Evolutionary conservation across 2,113 vertebrate species (phyloP).

Genomic region (Neolamprologus brichardi): DNA sequence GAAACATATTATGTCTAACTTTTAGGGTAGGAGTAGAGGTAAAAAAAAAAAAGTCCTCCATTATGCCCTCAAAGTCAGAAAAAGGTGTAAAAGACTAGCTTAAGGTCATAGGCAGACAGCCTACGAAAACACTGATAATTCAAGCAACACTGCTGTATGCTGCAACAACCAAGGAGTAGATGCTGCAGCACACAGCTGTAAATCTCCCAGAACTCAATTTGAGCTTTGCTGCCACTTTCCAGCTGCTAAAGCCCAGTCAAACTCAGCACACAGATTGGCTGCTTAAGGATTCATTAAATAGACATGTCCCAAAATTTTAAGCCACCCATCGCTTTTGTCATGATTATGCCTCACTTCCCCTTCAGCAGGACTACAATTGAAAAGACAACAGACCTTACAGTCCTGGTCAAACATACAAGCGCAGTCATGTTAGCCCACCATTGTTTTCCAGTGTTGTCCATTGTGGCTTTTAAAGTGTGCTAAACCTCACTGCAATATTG

Average conservation of each 20-base stretch:
- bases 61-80: neutral
- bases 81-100: neutral
- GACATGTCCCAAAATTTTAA: constrained; percentile 71
- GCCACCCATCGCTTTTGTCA: constrained; percentile 59
- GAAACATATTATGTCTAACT: neutral
- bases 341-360: constrained; percentile 63
- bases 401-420: constrained; percentile 64
- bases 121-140: neutral
- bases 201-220: constrained; percentile 15
- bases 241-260: constrained; percentile 23
- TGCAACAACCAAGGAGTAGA: neutral
- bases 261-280: constrained; percentile 31
- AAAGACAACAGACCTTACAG: constrained; percentile 39
- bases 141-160: neutral
- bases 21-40: neutral
- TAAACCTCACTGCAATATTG: constrained; percentile 58
- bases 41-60: neutral
- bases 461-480: constrained; percentile 54
- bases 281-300: constrained; percentile 58
- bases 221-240: constrained; percentile 1
- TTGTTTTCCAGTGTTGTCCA: constrained; percentile 49
- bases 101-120: neutral
- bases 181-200: neutral
- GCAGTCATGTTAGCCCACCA: constrained; percentile 54
- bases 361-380: constrained; percentile 20